These are phyloP conservation scores for Melanotaenia boesemani DNA, from an alignment of 2,797 vertebrate species.

Conservation along the genomic window DNA sequence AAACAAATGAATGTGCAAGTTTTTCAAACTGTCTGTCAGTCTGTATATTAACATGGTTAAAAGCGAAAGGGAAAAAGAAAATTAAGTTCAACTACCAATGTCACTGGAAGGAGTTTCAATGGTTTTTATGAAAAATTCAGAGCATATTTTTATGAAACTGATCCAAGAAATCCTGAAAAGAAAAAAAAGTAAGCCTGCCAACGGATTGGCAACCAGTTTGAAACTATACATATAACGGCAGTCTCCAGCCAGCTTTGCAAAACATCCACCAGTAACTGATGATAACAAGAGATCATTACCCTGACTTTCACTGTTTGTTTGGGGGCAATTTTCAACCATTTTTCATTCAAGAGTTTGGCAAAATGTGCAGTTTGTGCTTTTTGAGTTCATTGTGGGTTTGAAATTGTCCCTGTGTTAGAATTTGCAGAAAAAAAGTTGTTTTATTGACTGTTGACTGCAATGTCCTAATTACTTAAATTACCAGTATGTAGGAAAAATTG, in stretches of 20 bases:
- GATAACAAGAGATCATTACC: neutral
- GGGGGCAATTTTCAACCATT: too few relatives aligned
- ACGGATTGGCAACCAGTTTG: neutral
- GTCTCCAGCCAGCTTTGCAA: neutral
- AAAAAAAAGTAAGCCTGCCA: neutral
- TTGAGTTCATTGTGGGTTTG: neutral
- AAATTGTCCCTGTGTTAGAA: neutral
- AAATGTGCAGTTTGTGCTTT: neutral
- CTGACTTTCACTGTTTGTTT: neutral
- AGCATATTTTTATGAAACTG: too few relatives aligned
- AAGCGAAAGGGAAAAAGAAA: neutral
- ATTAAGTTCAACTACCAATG: neutral
- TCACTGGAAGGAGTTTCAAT: neutral
- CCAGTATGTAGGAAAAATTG: too few relatives aligned
- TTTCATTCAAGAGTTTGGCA: too few relatives aligned
- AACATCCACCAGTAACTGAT: neutral
- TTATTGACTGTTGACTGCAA: neutral
- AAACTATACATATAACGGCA: neutral
- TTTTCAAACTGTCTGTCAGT: too few relatives aligned
- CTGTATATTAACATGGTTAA: too few relatives aligned
- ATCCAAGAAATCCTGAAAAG: too few relatives aligned
- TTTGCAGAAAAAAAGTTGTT: neutral
- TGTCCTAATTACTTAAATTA: too few relatives aligned
- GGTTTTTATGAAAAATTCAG: neutral
- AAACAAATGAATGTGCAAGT: too few relatives aligned